phyloP scores from a whole-genome alignment of 2,113 vertebrate genomes.

The Ia io region DNA sequence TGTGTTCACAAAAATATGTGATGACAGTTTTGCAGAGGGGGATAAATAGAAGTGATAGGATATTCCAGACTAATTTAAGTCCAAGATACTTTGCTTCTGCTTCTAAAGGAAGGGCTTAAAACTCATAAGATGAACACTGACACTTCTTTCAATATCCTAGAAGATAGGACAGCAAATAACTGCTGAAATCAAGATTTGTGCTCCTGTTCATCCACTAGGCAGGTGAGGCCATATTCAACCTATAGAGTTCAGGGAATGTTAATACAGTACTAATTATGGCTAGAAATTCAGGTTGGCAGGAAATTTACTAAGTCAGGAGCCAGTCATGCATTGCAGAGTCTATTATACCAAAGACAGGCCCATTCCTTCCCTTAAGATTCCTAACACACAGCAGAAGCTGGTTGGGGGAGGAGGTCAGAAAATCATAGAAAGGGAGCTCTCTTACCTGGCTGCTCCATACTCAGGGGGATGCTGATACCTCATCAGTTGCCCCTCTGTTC shows the following conservation, averaged over 20 bases:
- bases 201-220: background rate
- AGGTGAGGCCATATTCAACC: background rate
- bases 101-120: conserved; percentile 24
- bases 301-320: background rate
- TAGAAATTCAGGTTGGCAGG: background rate
- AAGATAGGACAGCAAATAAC: background rate
- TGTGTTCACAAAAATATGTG: background rate
- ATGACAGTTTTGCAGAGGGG: background rate
- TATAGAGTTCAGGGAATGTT: conserved; percentile 15
- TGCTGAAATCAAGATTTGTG: background rate
- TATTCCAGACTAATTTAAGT: background rate
- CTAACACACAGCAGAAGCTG: conserved; percentile 47
- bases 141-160: background rate
- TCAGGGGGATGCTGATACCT: conserved; percentile 98
- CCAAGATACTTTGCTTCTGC: conserved; percentile 37
- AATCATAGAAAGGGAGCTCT: conserved; percentile 56
- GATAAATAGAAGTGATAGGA: background rate
- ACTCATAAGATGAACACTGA: background rate
- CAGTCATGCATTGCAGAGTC: conserved; percentile 25
- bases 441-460: conserved; percentile 96
- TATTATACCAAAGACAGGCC: conserved; percentile 33
- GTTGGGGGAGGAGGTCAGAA: conserved; percentile 7
- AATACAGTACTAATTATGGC: background rate
- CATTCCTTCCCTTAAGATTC: conserved; percentile 50
- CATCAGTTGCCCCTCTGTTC: conserved; percentile 91